Evolutionary conservation across 1,140 invertebrate species (phyloP).

Genomic region (Drosophila leontia): DNA sequence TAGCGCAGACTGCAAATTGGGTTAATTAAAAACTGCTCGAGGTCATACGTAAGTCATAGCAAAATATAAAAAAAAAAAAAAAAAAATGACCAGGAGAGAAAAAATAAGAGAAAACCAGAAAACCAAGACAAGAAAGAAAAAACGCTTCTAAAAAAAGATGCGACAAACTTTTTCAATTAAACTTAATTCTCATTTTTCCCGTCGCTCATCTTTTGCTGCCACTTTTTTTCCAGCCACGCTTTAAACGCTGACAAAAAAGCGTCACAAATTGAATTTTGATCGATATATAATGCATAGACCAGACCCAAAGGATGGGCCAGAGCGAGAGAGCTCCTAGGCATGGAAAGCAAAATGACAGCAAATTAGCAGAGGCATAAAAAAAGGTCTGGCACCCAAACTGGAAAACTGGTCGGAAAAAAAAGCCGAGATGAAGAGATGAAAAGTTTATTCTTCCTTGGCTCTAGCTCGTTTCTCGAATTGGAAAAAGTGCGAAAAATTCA

Average conservation of each 20-base stretch:
- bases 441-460: slow-evolving; percentile 30
- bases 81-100: background rate
- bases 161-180: slow-evolving; percentile 82
- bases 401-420: slow-evolving; percentile 40
- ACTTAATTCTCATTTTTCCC: slow-evolving; percentile 65
- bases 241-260: slow-evolving; percentile 73
- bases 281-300: slow-evolving; percentile 75
- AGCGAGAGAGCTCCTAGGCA: slow-evolving; percentile 25
- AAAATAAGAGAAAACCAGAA: slow-evolving; percentile 12
- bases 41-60: slow-evolving; percentile 63
- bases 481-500: slow-evolving; percentile 38
- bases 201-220: slow-evolving; percentile 25
- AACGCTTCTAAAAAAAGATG: slow-evolving; percentile 66
- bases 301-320: background rate
- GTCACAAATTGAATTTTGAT: slow-evolving; percentile 82
- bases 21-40: slow-evolving; percentile 81
- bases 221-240: slow-evolving; percentile 38
- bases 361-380: slow-evolving; percentile 71
- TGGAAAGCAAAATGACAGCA: slow-evolving; percentile 78
- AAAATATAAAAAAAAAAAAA: slow-evolving; percentile 22
- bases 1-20: slow-evolving; percentile 71
- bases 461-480: background rate
- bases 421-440: slow-evolving; percentile 32
- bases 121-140: slow-evolving; percentile 31
- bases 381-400: slow-evolving; percentile 57